A percentile compares a stretch with the other conserved stretches of the same genome.
Conservation (phyloP, 2,113 vertebrate genomes). For the Vidua chalybeata region DNA sequence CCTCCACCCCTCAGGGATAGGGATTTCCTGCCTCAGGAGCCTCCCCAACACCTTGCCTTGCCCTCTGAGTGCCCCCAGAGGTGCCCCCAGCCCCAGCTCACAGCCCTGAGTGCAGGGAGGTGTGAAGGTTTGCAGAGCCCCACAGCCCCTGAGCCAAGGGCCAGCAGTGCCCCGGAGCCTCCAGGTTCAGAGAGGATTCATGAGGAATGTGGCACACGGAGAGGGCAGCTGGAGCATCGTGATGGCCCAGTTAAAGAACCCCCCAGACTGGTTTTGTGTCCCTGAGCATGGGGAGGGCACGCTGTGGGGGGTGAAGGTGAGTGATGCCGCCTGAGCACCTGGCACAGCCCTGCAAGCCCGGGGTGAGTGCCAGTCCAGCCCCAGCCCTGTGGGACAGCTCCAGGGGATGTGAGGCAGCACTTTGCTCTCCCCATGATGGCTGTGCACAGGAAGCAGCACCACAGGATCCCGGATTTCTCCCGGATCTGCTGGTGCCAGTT, state of each 20-base stretch:
- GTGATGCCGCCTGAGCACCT: neutral
- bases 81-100: neutral
- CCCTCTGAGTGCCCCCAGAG: neutral
- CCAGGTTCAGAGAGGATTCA: neutral
- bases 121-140: neutral
- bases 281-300: neutral
- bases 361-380: too few relatives aligned
- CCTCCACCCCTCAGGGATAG: neutral
- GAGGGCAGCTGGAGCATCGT: too few relatives aligned
- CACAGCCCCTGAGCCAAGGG: neutral
- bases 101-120: neutral
- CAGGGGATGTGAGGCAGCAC: accelerated
- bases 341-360: neutral
- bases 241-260: neutral
- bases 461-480: neutral
- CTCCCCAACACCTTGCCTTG: neutral
- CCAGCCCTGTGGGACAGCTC: accelerated
- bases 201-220: neutral
- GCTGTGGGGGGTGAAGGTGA: neutral
- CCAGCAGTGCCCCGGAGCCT: too few relatives aligned
- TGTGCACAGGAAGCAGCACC: neutral
- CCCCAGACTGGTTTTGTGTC: neutral
- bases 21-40: neutral
- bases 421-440: neutral
- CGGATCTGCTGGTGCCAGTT: neutral